phyloP scores from a whole-genome alignment of 2,888 invertebrate genomes.

The Epinotia ramella region DNA sequence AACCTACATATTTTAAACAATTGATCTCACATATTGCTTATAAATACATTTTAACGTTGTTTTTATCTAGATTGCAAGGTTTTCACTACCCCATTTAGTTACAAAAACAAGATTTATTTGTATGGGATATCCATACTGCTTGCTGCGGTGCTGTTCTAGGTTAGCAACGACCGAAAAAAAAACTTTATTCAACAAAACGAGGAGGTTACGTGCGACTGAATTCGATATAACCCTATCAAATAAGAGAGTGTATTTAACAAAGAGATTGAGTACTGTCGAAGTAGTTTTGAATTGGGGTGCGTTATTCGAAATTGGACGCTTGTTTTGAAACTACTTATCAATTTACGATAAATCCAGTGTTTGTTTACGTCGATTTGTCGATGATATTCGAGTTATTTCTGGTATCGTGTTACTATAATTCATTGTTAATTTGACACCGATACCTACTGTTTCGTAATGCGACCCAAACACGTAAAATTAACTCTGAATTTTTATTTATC shows the following conservation, averaged over 20 bases:
- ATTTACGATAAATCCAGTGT: constrained; percentile 32
- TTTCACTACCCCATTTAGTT: not conserved
- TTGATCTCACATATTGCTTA: not conserved
- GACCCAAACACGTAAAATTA: constrained; percentile 30
- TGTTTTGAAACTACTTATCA: constrained; percentile 50
- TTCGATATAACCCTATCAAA: constrained; percentile 60
- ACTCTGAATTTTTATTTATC: not conserved
- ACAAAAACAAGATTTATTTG: constrained; percentile 22
- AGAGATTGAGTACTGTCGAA: constrained; percentile 55
- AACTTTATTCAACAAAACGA: constrained; percentile 72
- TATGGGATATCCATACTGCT: constrained; percentile 27
- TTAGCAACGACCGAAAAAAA: constrained; percentile 68
- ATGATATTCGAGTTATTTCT: constrained; percentile 18
- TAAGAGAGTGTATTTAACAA: constrained; percentile 64
- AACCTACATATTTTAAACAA: not conserved
- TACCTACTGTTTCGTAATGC: constrained; percentile 30
- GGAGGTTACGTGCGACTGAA: constrained; percentile 63
- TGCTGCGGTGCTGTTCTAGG: constrained; percentile 54
- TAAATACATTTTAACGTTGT: not conserved
- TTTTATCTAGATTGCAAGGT: not conserved
- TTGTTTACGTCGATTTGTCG: constrained; percentile 37
- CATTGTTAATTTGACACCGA: constrained; percentile 39
- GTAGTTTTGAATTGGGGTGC: constrained; percentile 49
- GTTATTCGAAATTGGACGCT: constrained; percentile 57
- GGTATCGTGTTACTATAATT: constrained; percentile 34